These are phyloP conservation scores for Amiota minor DNA, from an alignment of 2,888 invertebrate species.

Conservation along the genomic window DNA sequence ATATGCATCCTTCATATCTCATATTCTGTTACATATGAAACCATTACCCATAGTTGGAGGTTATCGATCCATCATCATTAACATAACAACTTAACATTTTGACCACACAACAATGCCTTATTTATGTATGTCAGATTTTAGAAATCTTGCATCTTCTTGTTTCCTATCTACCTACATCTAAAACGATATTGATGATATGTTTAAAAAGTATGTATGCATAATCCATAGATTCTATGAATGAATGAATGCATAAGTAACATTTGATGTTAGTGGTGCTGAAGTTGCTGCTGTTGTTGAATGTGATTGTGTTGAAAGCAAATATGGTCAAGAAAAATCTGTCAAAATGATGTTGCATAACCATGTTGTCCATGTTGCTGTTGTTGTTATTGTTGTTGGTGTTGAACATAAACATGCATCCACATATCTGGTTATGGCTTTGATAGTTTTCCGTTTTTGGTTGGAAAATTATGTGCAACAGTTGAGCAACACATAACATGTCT, in stretches of 20 bases:
- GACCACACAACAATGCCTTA: not conserved
- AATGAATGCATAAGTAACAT: no score
- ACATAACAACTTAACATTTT: not conserved
- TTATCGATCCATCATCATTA: not conserved
- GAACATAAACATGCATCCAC: not conserved
- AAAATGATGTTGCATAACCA: slow-evolving; percentile 26
- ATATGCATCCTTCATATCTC: no score
- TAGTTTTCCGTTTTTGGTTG: slow-evolving; percentile 26
- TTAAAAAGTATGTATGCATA: slow-evolving; percentile 2
- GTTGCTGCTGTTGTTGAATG: not conserved
- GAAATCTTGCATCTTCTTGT: no score
- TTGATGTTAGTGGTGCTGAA: no score
- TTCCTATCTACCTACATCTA: not conserved
- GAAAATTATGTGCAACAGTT: slow-evolving; percentile 26
- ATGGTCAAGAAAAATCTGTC: slow-evolving; percentile 24
- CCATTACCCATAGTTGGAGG: not conserved
- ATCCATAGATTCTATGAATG: not conserved
- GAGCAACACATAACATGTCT: no score
- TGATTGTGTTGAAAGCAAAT: slow-evolving; percentile 18
- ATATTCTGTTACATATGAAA: no score
- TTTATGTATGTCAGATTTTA: not conserved
- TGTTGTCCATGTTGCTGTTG: not conserved
- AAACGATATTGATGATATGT: not conserved
- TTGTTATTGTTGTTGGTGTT: not conserved
- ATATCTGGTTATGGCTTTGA: slow-evolving; percentile 1